Evolutionary conservation across 1,140 invertebrate genomes (phyloP), one percentile per base, ranked within the genome.

Genomic region (Cyrtorhinus lividipennis): DNA sequence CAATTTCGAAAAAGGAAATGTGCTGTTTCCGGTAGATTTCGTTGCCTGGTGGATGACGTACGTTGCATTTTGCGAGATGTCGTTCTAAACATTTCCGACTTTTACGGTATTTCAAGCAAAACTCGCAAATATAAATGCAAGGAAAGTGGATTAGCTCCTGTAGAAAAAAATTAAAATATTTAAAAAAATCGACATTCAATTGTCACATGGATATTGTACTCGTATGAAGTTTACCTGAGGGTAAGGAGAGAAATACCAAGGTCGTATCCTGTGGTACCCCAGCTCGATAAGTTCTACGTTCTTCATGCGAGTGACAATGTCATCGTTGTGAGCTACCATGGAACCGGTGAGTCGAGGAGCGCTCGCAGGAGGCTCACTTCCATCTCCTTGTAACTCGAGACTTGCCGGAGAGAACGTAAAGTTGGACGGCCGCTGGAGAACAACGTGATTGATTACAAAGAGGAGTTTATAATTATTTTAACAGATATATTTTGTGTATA

Each of bases 191-290:
- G n/a, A n/a, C n/a, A n/a, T n/a, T n/a, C n/a, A n/a, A n/a, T n/a
- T n/a, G n/a, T n/a, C n/a, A n/a, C n/a, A n/a, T n/a, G n/a, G n/a
- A n/a, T n/a, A n/a, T n/a, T n/a, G n/a, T n/a, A n/a, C n/a, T n/a
- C n/a, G n/a, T n/a, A n/a, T n/a, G n/a, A n/a, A n/a, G n/a, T n/a
- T 61, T 75, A 88, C 86, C 79, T 92, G 90, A 18, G 96, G 96
- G 76, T 98, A 99, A 0, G 95, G 96, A 53, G 95, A 94, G 74
- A 99, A 99, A 75, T 99, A 99, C 96, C 96, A 99, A 0, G 95
- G 95, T 69, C 92, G 88, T 68, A 98, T 97, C 69, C 90, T 79
- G 75, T 96, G 87, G 65, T 81, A 79, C 0, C 95, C 95, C 58
- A 98, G 75, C 76, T 98, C 93, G 62, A 98, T 96, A 76, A 96